Evolutionary conservation across 1,140 invertebrate species (phyloP).

Genomic region (Brachionus angularis): DNA sequence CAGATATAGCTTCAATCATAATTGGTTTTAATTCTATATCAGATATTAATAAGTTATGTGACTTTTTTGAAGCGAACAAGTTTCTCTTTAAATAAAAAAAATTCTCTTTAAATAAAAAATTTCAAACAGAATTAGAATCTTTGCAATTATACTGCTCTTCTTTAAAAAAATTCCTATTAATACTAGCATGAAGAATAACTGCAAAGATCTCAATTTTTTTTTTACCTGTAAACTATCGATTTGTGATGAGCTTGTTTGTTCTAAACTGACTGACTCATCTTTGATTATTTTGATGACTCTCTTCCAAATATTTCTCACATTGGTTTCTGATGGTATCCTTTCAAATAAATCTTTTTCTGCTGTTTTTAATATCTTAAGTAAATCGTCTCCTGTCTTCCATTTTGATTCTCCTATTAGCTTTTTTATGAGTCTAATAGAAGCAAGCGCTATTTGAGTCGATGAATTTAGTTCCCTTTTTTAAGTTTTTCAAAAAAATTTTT

Average conservation of each 20-base stretch:
- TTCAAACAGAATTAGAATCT: neutral
- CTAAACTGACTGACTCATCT: conserved; percentile 11
- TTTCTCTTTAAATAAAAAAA: conserved; percentile 9
- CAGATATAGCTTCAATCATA: conserved; percentile 36
- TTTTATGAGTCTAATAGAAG: conserved; percentile 21
- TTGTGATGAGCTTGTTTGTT: neutral
- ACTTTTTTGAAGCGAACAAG: conserved; percentile 15
- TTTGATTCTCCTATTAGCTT: conserved; percentile 43
- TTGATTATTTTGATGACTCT: conserved; percentile 39
- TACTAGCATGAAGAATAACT: neutral
- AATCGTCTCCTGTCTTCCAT: conserved; percentile 30
- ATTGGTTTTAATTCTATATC: conserved; percentile 38
- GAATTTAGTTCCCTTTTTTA: conserved; percentile 1
- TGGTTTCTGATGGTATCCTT: conserved; percentile 5
- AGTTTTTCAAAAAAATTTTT: neutral
- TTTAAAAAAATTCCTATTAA: neutral
- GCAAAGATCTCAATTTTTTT: neutral
- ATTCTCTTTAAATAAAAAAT: too few species aligned
- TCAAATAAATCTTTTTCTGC: conserved; percentile 17
- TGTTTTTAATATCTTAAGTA: conserved; percentile 17
- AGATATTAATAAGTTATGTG: conserved; percentile 13
- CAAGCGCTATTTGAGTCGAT: conserved; percentile 3
- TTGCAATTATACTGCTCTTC: neutral
- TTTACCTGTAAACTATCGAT: conserved; percentile 18
- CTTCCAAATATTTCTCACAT: conserved; percentile 26